Evolutionary conservation across 1,140 invertebrate genomes (phyloP), one percentile per base, ranked within the genome.

Genomic region (Lucilia sericata): DNA sequence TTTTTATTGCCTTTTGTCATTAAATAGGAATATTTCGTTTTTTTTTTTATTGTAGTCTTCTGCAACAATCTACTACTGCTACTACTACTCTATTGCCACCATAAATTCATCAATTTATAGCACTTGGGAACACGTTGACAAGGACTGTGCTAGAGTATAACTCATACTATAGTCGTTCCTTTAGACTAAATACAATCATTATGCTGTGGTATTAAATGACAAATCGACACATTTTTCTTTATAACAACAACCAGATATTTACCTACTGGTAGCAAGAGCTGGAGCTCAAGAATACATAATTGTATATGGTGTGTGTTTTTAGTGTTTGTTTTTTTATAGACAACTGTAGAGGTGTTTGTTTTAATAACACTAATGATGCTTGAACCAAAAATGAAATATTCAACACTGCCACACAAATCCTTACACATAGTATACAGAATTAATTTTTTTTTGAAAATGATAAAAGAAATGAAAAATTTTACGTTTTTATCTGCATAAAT

Each of bases 291-390:
- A 30, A 30, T 7, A 5, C 42, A 42, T 42, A 42, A 10, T 42
- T 42, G 42, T 42, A 42, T 42, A 8, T 42, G 42, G 51, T 55
- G 51, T 55, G 9, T 55, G 17, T 55, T 55, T 17, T 30, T 2
- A 30, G 17, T 60, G 17, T 60, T 17, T 60, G 55, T 60, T n/a
- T 60, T 60, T 30, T n/a, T 60, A 14, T 60, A 60, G 2, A 17
- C 5, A 60, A 60, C 13, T n/a, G 65, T 70, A 21, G 19, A 21
- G 65, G 65, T 70, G 65, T 70, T 70, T 70, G 65, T 70, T 70
- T 70, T 70, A 70, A 70, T 70, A 70, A 70, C 65, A 70, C 65
- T 70, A 70, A 70, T 70, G 65, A 70, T 70, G 65, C 65, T 70
- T 70, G 10, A 70, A 42, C 42, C 42, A 42, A 42, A 42, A 42